These are phyloP conservation scores for Phalacrocorax aristotelis DNA, from an alignment of 2,113 vertebrate species.

Conservation along the genomic window DNA sequence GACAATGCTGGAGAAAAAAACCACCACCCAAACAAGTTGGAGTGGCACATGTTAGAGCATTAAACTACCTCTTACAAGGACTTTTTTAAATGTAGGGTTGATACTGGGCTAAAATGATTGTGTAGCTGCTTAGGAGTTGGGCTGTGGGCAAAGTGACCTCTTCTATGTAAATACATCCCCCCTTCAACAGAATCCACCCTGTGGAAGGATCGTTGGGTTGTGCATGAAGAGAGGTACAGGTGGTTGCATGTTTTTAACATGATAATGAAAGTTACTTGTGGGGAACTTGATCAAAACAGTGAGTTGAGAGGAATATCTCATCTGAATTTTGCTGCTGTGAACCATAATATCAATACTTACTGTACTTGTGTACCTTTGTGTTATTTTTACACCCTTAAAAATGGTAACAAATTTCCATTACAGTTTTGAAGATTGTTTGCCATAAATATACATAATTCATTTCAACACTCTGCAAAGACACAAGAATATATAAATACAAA, in stretches of 20 bases:
- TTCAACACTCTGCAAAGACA: not conserved
- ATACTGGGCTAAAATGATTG: not conserved
- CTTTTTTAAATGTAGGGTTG: not conserved
- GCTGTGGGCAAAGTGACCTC: not conserved
- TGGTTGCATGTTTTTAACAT: not conserved
- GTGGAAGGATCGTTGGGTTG: not conserved
- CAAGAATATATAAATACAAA: not conserved
- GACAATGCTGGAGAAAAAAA: not conserved
- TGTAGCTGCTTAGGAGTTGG: not conserved
- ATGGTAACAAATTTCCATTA: not conserved
- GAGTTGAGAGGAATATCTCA: not conserved
- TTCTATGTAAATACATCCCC: not conserved
- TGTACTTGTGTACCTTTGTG: not conserved
- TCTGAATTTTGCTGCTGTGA: not conserved
- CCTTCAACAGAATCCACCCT: not conserved
- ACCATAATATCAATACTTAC: not conserved
- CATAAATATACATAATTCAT: not conserved
- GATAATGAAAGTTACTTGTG: not conserved
- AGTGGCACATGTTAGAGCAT: not conserved
- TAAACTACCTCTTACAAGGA: not conserved
- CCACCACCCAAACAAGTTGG: not conserved
- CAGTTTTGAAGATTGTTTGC: not conserved
- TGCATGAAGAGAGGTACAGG: not conserved
- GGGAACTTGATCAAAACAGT: not conserved
- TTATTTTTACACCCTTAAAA: not conserved